Percentiles rank a stretch among this genome's conserved stretches.
Evolutionary conservation across 2,113 vertebrate species (phyloP).

Genomic region (Pygoscelis adeliae): DNA sequence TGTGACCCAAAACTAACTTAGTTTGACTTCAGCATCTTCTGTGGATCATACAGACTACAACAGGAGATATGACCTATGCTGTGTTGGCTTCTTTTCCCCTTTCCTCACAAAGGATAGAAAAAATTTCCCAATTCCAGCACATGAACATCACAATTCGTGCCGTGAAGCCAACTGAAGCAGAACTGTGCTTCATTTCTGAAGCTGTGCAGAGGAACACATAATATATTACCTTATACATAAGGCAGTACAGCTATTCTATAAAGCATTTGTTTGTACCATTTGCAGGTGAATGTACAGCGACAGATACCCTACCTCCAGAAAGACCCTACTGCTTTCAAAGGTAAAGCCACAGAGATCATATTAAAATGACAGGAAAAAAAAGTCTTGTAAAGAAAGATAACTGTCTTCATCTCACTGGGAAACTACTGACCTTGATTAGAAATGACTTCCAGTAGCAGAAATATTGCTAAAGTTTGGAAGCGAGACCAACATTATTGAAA

Average conservation of each 20-base stretch:
- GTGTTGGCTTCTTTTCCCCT: not conserved
- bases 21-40: not conserved
- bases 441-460: not conserved
- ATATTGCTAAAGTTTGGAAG: not conserved
- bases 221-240: not conserved
- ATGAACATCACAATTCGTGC: not conserved
- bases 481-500: not conserved
- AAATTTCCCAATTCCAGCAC: not conserved
- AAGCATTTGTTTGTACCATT: not conserved
- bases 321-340: not conserved
- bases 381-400: not conserved
- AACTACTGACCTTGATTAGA: not conserved
- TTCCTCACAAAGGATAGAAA: not conserved
- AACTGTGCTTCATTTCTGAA: not conserved
- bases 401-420: not conserved
- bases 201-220: not conserved
- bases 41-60: not conserved
- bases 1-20: not conserved
- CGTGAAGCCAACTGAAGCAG: not conserved
- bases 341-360: not conserved
- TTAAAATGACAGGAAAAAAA: not conserved
- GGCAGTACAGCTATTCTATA: not conserved
- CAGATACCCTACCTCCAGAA: not conserved
- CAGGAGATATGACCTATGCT: not conserved
- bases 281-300: not conserved